Evolutionary conservation across 92 coral and sea anemone genomes (phyloP).

Genomic region (Paramuricea clavata): DNA sequence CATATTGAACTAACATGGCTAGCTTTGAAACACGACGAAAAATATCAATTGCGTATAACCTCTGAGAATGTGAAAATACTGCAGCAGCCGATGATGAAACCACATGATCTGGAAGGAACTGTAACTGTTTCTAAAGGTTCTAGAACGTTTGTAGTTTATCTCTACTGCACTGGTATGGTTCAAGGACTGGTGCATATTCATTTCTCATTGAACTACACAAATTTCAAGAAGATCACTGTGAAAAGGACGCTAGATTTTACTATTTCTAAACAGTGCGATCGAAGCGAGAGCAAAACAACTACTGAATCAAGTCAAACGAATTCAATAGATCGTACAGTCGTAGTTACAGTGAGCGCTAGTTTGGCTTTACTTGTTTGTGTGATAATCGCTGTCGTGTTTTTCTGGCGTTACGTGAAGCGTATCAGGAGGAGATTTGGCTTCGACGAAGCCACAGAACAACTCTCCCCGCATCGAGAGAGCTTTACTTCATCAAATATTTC

Average conservation of each 20-base stretch:
- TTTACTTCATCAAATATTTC: neutral
- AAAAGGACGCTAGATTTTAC: conserved; percentile 4
- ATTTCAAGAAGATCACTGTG: neutral
- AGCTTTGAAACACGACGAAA: neutral
- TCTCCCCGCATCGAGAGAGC: neutral
- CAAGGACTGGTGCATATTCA: conserved; percentile 76
- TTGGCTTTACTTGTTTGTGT: neutral
- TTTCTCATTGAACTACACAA: conserved; percentile 83
- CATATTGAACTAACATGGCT: conserved; percentile 22
- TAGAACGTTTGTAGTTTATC: conserved; percentile 69
- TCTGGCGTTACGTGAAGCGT: conserved; percentile 41
- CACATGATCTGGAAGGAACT: neutral
- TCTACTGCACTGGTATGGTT: conserved; percentile 78
- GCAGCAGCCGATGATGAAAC: conserved; percentile 5
- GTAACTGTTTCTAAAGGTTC: neutral
- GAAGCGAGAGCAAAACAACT: neutral
- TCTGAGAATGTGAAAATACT: conserved; percentile 17
- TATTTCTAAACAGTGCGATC: neutral
- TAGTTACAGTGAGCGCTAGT: conserved; percentile 32
- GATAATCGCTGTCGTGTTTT: conserved; percentile 7
- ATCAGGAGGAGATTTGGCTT: conserved; percentile 29
- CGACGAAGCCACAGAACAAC: conserved; percentile 9
- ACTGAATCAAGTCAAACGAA: neutral
- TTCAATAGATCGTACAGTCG: neutral
- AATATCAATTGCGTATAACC: neutral